Conservation (phyloP, 2,113 vertebrate species). For the Mixornis gularis region DNA sequence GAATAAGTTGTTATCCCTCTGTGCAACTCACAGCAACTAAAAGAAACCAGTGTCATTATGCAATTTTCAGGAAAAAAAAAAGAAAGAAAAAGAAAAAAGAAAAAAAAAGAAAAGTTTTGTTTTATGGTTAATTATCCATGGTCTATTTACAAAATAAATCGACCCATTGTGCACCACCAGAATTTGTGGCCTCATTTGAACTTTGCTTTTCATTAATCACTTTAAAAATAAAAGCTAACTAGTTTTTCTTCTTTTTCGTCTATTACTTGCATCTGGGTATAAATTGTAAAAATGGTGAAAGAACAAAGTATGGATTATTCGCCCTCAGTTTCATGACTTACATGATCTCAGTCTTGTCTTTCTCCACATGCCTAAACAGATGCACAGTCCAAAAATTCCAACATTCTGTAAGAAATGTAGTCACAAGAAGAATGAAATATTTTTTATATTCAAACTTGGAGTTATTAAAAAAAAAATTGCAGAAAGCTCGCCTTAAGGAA, state of each 20-base stretch:
- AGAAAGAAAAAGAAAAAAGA: not conserved
- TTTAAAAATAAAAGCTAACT: constrained; percentile 68
- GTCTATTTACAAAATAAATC: constrained; percentile 74
- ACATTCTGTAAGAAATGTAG: constrained; percentile 48
- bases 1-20: constrained; percentile 64
- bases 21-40: constrained; percentile 58
- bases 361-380: constrained; percentile 57
- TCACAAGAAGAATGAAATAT: constrained; percentile 26
- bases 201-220: constrained; percentile 71
- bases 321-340: constrained; percentile 49
- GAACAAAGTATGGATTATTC: constrained; percentile 54
- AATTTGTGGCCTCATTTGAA: constrained; percentile 71
- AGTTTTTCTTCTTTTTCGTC: constrained; percentile 8
- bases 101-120: constrained; percentile 49
- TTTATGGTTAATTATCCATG: constrained; percentile 75
- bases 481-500: not conserved
- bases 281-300: constrained; percentile 40
- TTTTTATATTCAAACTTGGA: not conserved
- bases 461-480: not conserved
- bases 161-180: constrained; percentile 69
- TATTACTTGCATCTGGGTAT: constrained; percentile 48
- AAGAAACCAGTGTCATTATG: constrained; percentile 58
- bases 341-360: constrained; percentile 49
- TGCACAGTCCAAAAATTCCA: constrained; percentile 43
- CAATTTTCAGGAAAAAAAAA: not conserved